Conservation (phyloP, 2,113 vertebrate species). For the Semicossyphus pulcher region DNA sequence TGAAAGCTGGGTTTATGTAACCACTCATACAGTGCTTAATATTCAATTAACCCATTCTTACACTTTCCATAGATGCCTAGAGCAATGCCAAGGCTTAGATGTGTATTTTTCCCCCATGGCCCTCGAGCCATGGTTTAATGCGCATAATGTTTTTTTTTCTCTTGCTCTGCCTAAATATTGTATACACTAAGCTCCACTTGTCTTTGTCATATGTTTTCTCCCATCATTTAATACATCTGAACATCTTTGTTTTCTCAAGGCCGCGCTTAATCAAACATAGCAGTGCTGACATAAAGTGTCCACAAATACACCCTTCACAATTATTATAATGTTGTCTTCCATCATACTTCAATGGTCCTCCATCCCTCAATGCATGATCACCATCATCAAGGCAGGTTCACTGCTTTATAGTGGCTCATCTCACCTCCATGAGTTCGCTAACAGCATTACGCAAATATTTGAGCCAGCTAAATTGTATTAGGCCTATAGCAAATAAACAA, state of each 20-base stretch:
- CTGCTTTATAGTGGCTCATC: neutral
- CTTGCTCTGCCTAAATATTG: neutral
- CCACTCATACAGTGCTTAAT: slow-evolving; percentile 30
- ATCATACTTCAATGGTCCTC: neutral
- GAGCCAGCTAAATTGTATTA: neutral
- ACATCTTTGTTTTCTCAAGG: neutral
- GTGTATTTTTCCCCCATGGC: neutral
- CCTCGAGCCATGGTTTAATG: neutral
- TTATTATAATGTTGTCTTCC: neutral
- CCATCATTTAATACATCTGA: neutral
- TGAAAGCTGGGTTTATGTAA: slow-evolving; percentile 35
- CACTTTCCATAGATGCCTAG: slow-evolving; percentile 13
- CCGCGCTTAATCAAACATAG: neutral
- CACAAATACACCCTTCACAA: neutral
- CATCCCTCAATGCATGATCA: neutral
- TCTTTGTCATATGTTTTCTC: neutral
- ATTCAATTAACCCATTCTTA: slow-evolving; percentile 42
- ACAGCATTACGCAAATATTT: neutral
- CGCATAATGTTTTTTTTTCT: neutral
- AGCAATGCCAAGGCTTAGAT: neutral
- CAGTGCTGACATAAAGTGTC: neutral
- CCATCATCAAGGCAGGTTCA: neutral
- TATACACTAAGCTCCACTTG: neutral
- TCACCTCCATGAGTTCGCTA: slow-evolving; percentile 1
- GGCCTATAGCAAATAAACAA: slow-evolving; percentile 3